Base-by-base conservation (phyloP, 2,888 invertebrate species). In the Machimus rusticus region DNA sequence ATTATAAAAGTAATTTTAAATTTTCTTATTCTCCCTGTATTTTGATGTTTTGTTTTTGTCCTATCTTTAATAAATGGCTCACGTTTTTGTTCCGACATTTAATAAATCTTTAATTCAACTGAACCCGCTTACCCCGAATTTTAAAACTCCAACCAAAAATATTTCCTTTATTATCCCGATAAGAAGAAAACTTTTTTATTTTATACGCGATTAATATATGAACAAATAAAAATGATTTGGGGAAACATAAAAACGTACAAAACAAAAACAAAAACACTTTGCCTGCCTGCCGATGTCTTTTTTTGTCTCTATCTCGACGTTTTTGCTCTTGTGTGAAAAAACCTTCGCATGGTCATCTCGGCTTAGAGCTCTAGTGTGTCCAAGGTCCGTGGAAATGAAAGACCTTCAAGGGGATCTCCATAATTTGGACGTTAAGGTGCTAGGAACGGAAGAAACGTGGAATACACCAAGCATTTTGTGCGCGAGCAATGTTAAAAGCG, bases 371-470 rank as follows among this genome's bases (percentile, higher is more conserved):
- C 90, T 92, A 92, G 92, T 93, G 91, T 93, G 92, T 91, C 93
- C 93, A 91, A 92, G 93, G 91, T 93, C 93, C 89, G 91, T 93
- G 90, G 93, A 93, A 91, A 91, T 93, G 89, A 92, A 92, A 90
- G 93, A 93, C 91, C 90, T 91, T 87, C 94, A 94, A 89, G 95
- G 94, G 0, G 94, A 94, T 74, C 89, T 90, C 84, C 96, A 97
- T 91, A 95, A 95, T 89, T 92, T 97, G 89, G 95, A 96, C 90
- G 96, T 97, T 8, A 95, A 96, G 91, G 95, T 97, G 39, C 93
- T 97, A 87, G 97, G 97, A 0, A 95, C 96, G 0, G 97, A 97
- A 90, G 97, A 97, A 91, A 97, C 97, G 0, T 97, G 97, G 97
- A 96, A 97, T 87, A 97, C 97, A 0, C 97, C 97, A 0, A 97